phyloP scores from a whole-genome alignment of 2,113 vertebrate species.

The Erpornis zantholeuca region DNA sequence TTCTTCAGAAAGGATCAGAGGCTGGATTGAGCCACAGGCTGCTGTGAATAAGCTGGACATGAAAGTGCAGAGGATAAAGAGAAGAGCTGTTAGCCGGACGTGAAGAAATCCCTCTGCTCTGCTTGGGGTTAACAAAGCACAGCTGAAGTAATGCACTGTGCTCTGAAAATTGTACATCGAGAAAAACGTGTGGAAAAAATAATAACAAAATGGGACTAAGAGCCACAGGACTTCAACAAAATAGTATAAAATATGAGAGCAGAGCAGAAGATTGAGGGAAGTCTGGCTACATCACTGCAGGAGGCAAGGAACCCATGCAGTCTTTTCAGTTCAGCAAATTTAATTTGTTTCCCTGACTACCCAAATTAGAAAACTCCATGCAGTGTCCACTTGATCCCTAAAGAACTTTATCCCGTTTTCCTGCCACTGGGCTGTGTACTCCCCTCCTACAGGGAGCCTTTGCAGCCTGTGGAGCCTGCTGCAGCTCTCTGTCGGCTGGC shows the following conservation, averaged over 20 bases:
- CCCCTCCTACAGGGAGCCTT: neutral
- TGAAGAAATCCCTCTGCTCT: neutral
- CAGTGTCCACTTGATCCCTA: neutral
- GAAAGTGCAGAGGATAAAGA: neutral
- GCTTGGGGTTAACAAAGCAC: rapidly evolving
- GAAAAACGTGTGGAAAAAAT: neutral
- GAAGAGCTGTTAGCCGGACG: neutral
- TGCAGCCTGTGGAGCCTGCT: neutral
- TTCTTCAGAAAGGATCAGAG: neutral
- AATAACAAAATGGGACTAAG: neutral
- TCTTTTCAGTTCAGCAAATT: neutral
- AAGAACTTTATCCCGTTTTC: neutral
- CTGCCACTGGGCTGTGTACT: neutral
- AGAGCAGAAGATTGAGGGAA: neutral
- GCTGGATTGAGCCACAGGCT: neutral
- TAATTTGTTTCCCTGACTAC: neutral
- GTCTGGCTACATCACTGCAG: neutral
- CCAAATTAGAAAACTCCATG: neutral
- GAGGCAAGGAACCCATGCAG: neutral
- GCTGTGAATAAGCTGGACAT: neutral
- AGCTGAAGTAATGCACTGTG: neutral
- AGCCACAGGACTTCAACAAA: neutral
- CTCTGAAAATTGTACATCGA: neutral
- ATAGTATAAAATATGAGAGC: neutral
- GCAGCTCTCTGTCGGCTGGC: neutral